Conservation (phyloP, 2,888 invertebrate species). For the Leucozona laternaria region DNA sequence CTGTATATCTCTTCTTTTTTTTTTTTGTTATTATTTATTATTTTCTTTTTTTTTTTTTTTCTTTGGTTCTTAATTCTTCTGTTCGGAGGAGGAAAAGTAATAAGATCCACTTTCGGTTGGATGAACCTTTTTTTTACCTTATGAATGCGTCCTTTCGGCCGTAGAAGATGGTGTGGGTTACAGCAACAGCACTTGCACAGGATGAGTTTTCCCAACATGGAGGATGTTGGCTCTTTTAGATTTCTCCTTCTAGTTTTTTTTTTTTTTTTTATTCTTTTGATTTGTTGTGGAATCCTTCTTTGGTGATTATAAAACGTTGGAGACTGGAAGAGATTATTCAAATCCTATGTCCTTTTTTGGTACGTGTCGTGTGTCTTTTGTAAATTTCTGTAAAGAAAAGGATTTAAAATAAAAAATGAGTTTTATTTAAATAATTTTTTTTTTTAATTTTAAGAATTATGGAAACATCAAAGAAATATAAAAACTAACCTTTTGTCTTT, state of each 20-base stretch:
- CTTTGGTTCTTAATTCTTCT: conserved; percentile 1
- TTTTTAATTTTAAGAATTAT: conserved; percentile 22
- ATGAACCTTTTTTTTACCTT: conserved; percentile 70
- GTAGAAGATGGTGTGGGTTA: conserved; percentile 57
- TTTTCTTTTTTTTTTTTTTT: conserved; percentile 5
- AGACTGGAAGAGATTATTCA: conserved; percentile 26
- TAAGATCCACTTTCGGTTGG: conserved; percentile 62
- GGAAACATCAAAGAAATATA: conserved; percentile 25
- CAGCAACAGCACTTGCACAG: conserved; percentile 65
- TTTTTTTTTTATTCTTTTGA: not conserved
- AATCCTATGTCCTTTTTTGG: conserved; percentile 25
- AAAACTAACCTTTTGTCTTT: not conserved
- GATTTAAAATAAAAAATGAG: conserved; percentile 19
- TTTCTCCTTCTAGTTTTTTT: not conserved
- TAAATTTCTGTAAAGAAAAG: conserved; percentile 37
- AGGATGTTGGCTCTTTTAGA: conserved; percentile 44
- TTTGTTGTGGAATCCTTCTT: conserved; percentile 24
- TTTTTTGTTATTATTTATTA: not conserved
- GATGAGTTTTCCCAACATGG: conserved; percentile 69
- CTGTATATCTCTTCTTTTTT: not conserved
- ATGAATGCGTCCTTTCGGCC: conserved; percentile 70
- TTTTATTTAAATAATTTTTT: conserved; percentile 15
- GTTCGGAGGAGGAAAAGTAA: conserved; percentile 34
- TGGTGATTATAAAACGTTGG: conserved; percentile 40
- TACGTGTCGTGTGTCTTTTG: conserved; percentile 8